A percentile compares a stretch with the other conserved stretches of the same genome.
phyloP scores from a whole-genome alignment of 1,140 invertebrate genomes.

The Calliopsis andreniformis region DNA sequence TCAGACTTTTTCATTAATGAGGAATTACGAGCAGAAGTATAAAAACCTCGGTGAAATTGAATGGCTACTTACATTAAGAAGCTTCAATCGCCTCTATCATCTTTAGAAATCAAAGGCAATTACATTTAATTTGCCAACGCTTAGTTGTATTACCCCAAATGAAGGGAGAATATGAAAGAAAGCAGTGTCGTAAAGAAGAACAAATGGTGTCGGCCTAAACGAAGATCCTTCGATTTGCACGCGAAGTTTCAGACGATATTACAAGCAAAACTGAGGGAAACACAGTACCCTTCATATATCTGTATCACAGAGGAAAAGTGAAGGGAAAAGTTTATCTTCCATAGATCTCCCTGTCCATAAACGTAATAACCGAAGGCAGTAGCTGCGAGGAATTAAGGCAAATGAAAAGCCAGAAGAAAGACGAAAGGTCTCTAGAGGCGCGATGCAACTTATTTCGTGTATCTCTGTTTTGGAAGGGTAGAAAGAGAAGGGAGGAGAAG shows the following conservation, averaged over 20 bases:
- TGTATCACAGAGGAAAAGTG: too few species aligned
- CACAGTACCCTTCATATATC: too few species aligned
- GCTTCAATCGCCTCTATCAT: too few species aligned
- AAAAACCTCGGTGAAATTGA: background rate
- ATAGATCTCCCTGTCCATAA: background rate
- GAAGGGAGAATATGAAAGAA: too few species aligned
- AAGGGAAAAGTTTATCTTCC: background rate
- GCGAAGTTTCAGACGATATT: background rate
- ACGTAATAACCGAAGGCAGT: background rate
- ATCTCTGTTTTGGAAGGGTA: background rate
- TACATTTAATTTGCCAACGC: too few species aligned
- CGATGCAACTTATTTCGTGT: background rate
- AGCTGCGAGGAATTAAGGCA: background rate
- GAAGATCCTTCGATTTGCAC: conserved; percentile 1
- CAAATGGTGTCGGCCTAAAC: too few species aligned
- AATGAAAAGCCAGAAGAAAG: background rate
- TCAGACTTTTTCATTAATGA: conserved; percentile 20
- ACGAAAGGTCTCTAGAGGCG: background rate
- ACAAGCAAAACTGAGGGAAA: too few species aligned
- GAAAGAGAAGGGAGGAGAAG: background rate
- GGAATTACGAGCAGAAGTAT: background rate
- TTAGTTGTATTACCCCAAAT: too few species aligned
- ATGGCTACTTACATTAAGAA: too few species aligned
- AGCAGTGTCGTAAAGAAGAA: too few species aligned
- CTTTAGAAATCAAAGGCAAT: too few species aligned